These are phyloP conservation scores for Malurus leucopterus DNA, from an alignment of 2,797 vertebrate genomes.

Conservation along the genomic window DNA sequence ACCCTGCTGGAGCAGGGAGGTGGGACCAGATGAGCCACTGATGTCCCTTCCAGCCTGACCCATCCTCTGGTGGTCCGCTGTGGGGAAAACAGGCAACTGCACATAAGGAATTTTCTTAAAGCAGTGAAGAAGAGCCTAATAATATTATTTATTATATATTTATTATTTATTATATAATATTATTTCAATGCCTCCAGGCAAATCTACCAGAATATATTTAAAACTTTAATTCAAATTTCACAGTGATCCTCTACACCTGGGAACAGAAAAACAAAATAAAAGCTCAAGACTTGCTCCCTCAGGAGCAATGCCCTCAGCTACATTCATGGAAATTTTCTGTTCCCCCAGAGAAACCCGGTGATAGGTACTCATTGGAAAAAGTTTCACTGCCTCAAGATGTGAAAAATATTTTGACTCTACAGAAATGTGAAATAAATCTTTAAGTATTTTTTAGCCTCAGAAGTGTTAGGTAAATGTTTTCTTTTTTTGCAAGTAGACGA, in stretches of 20 bases:
- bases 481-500: background rate
- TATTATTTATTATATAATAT: too few species aligned
- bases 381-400: background rate
- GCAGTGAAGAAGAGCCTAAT: background rate
- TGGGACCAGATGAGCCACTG: background rate
- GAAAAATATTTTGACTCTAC: background rate
- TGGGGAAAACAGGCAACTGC: background rate
- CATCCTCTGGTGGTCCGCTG: background rate
- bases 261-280: background rate
- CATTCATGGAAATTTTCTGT: background rate
- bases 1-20: rapidly evolving
- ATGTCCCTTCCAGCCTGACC: background rate
- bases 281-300: background rate
- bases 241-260: background rate
- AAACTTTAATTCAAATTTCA: background rate
- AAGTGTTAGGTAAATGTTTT: background rate
- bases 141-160: too few species aligned
- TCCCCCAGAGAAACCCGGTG: background rate
- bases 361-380: background rate
- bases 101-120: background rate
- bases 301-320: background rate
- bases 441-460: background rate
- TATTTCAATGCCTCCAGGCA: background rate
- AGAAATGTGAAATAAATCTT: background rate
- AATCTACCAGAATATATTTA: background rate